Evolutionary conservation across 2,888 invertebrate genomes (phyloP).

Genomic region (Chymomyza caudatula): DNA sequence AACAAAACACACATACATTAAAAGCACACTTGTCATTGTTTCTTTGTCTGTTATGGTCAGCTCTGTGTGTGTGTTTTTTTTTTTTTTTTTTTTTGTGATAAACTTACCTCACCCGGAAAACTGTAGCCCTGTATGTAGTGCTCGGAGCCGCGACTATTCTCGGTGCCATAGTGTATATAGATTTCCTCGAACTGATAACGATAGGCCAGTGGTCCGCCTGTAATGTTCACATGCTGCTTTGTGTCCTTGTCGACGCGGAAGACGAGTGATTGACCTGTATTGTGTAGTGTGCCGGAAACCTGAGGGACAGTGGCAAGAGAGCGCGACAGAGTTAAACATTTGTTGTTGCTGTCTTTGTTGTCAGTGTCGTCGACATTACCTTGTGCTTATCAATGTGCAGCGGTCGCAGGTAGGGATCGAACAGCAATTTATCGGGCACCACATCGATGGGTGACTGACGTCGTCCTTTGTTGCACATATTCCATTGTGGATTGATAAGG

Average conservation of each 20-base stretch:
- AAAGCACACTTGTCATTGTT: background rate
- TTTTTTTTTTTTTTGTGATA: background rate
- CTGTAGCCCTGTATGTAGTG: slow-evolving; percentile 96
- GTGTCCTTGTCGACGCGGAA: slow-evolving; percentile 94
- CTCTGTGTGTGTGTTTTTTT: background rate
- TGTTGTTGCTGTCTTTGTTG: background rate
- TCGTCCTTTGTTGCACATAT: slow-evolving; percentile 96
- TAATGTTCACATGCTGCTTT: slow-evolving; percentile 95
- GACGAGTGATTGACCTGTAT: slow-evolving; percentile 96
- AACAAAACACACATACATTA: background rate
- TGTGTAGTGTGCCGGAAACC: slow-evolving; percentile 93
- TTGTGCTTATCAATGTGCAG: slow-evolving; percentile 95
- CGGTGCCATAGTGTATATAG: slow-evolving; percentile 95
- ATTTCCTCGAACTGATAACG: slow-evolving; percentile 97
- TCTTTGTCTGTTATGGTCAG: too few species aligned
- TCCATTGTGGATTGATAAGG: slow-evolving; percentile 98
- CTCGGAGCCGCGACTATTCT: slow-evolving; percentile 95
- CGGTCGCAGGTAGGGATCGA: slow-evolving; percentile 94
- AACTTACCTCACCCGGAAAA: slow-evolving; percentile 96
- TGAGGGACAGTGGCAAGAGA: slow-evolving; percentile 74
- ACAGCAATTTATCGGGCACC: slow-evolving; percentile 95
- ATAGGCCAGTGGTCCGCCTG: slow-evolving; percentile 96
- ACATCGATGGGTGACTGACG: slow-evolving; percentile 98
- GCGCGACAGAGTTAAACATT: background rate
- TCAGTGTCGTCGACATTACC: slow-evolving; percentile 80